Conservation (phyloP, 2,888 invertebrate genomes). For the Slavum lentiscoides region DNA sequence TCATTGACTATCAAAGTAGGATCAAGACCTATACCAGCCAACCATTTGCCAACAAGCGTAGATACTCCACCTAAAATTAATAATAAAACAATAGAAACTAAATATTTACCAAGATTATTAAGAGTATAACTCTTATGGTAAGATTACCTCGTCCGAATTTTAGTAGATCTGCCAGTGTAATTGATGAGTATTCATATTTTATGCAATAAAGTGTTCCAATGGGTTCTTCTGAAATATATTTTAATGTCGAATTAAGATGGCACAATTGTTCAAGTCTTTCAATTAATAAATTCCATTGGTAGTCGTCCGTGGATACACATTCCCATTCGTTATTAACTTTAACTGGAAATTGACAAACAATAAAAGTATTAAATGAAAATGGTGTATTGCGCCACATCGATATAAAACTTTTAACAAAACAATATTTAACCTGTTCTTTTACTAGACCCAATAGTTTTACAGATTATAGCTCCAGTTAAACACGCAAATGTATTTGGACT, state of each 20-base stretch:
- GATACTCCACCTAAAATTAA: conserved; percentile 73
- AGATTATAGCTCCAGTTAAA: conserved; percentile 81
- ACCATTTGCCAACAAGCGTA: conserved; percentile 85
- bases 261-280: conserved; percentile 88
- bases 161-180: conserved; percentile 44
- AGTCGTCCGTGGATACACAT: conserved; percentile 60
- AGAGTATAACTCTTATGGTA: neutral
- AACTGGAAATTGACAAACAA: conserved; percentile 8
- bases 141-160: conserved; percentile 45
- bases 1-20: conserved; percentile 64
- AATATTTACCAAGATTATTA: no score
- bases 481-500: conserved; percentile 69
- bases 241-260: conserved; percentile 65
- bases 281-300: conserved; percentile 83
- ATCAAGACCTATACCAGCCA: conserved; percentile 73
- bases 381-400: no score
- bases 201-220: conserved; percentile 31
- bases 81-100: no score
- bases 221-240: conserved; percentile 32
- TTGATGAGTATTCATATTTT: conserved; percentile 30
- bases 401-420: neutral
- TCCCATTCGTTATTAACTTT: conserved; percentile 54
- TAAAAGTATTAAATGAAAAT: neutral
- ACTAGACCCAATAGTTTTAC: conserved; percentile 70
- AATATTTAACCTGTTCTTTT: conserved; percentile 38